Evolutionary conservation across 1,140 invertebrate genomes (phyloP), one percentile per base, ranked within the genome.

Genomic region (Physella acuta): DNA sequence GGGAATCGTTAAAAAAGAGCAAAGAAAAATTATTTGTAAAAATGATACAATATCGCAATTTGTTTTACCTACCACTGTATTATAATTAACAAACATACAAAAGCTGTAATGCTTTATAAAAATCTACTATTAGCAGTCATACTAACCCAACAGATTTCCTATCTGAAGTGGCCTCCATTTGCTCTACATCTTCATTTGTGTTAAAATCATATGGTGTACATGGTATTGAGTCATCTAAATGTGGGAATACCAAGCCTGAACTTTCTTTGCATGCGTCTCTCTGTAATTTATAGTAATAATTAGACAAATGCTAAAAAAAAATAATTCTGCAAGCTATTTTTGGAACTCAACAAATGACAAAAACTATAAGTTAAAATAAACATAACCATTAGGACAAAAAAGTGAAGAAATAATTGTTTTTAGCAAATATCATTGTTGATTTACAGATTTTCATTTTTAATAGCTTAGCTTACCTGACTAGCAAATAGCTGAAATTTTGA

Each of bases 141-240:
- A 33, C 56, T 58, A n/a, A 58, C 56, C 8, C 20, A 34, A 58
- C 30, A 34, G 56, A 58, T 31, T 58, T 58, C 56, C 20, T 58
- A 1, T 58, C 56, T 58, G 31, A n/a, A 3, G 24, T 34, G 36
- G 2, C 31, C n/a, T n/a, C n/a, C n/a, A n/a, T n/a, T n/a, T 49
- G 44, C 44, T 49, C n/a, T n/a, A 14, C 44, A 14, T 49, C 44
- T 49, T 49, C 44, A 49, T 49, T 49, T 49, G n/a, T 49, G n/a
- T 49, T 49, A 49, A 14, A 11, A 49, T n/a, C n/a, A 3, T 4
- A 26, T 5, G 61, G 61, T 30, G 64, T 66, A 36, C 64, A 66
- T 36, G 64, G 64, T 16, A 66, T 66, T 37, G 64, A 66, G 36
- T 66, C 64, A 34, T 66, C 64, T 36, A 66, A 52, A 26, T 30